A percentile compares a stretch with the other conserved stretches of the same genome.
Conservation (phyloP, 2,113 vertebrate genomes). For the Illadopsis cleaveri region DNA sequence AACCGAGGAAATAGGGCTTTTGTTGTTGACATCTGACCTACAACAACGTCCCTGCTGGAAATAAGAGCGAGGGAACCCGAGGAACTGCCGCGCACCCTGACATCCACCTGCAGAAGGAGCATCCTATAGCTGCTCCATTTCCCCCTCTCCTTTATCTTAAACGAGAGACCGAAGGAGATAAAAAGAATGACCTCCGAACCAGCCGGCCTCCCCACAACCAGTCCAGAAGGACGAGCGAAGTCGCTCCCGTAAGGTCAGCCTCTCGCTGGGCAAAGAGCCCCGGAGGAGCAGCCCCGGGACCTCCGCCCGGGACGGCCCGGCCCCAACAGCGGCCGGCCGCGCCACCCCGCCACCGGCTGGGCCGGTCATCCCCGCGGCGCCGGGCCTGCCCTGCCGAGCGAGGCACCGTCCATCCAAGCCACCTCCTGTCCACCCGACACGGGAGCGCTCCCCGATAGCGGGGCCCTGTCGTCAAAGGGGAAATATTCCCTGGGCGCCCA, state of each 20-base stretch:
- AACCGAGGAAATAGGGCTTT: background rate
- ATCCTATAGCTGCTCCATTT: background rate
- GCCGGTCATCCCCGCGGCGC: background rate
- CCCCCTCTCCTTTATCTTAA: background rate
- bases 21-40: conserved; percentile 19
- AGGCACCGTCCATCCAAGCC: background rate
- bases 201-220: background rate
- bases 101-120: background rate
- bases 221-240: background rate
- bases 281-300: background rate
- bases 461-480: conserved; percentile 19
- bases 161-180: background rate
- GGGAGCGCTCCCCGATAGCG: background rate
- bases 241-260: background rate
- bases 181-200: background rate
- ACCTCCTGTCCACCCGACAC: background rate
- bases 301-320: background rate
- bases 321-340: background rate
- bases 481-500: conserved; percentile 54
- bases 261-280: background rate
- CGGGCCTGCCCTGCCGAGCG: background rate
- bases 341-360: background rate
- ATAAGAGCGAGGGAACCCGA: background rate
- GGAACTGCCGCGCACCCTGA: background rate
- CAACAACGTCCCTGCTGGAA: background rate